These are phyloP conservation scores for Drosophila paramelanica DNA, from an alignment of 2,888 invertebrate genomes.

Conservation along the genomic window DNA sequence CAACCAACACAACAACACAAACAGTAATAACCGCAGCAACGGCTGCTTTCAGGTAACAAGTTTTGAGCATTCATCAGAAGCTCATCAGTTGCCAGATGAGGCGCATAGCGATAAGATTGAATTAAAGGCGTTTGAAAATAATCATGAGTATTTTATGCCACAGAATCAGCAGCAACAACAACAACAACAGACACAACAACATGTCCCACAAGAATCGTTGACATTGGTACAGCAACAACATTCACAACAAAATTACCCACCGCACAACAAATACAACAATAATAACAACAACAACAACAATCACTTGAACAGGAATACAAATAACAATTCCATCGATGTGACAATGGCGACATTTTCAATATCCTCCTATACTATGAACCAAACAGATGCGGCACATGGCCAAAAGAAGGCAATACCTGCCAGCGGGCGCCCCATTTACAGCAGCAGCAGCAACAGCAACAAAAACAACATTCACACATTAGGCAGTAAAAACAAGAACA, in stretches of 20 bases:
- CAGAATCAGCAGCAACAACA: slow-evolving; percentile 48
- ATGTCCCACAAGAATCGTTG: slow-evolving; percentile 25
- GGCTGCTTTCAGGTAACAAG: slow-evolving; percentile 34
- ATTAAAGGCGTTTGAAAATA: slow-evolving; percentile 29
- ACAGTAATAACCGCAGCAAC: neutral
- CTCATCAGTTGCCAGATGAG: neutral
- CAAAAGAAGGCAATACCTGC: slow-evolving; percentile 24
- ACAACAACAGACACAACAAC: slow-evolving; percentile 42
- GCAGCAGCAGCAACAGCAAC: slow-evolving; percentile 24
- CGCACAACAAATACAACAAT: slow-evolving; percentile 46
- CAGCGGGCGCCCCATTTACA: neutral
- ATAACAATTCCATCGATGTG: slow-evolving; percentile 46
- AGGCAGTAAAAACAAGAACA: slow-evolving; percentile 67
- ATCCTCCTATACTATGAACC: slow-evolving; percentile 47
- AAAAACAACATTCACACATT: slow-evolving; percentile 72
- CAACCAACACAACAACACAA: slow-evolving; percentile 28
- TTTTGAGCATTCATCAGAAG: neutral
- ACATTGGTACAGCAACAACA: slow-evolving; percentile 37
- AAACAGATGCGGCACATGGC: slow-evolving; percentile 35
- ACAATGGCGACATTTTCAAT: slow-evolving; percentile 47
- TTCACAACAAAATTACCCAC: slow-evolving; percentile 52
- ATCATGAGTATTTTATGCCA: slow-evolving; percentile 43
- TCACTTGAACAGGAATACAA: slow-evolving; percentile 34
- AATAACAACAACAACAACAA: slow-evolving; percentile 37
- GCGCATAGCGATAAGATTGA: slow-evolving; percentile 2